These are phyloP conservation scores for Forbesichthys papilliferus DNA, from an alignment of 2,113 vertebrate species.

Conservation along the genomic window DNA sequence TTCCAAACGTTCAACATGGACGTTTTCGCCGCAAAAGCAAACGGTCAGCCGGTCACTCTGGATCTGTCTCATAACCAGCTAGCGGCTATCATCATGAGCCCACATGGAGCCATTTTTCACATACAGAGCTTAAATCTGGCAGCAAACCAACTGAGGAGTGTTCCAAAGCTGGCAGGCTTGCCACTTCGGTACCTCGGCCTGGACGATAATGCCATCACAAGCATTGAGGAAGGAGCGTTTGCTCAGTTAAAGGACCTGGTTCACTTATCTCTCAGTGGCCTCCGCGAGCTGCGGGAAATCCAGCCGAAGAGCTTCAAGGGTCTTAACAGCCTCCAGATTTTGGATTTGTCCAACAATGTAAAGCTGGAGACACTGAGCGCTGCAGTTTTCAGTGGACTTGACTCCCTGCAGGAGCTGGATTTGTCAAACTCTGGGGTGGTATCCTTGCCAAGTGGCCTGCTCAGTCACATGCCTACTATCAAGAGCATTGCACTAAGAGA, in stretches of 20 bases:
- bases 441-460: conserved; percentile 78
- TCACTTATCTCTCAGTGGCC: conserved; percentile 84
- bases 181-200: conserved; percentile 88
- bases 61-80: conserved; percentile 90
- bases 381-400: conserved; percentile 81
- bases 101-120: conserved; percentile 56
- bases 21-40: conserved; percentile 80
- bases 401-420: conserved; percentile 88
- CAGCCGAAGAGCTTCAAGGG: conserved; percentile 78
- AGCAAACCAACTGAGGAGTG: conserved; percentile 76
- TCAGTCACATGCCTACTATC: conserved; percentile 84
- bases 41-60: conserved; percentile 81
- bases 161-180: conserved; percentile 81
- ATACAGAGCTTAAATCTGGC: conserved; percentile 89
- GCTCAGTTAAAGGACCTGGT: conserved; percentile 80
- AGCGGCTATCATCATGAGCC: conserved; percentile 54
- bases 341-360: conserved; percentile 89
- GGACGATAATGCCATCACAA: conserved; percentile 83
- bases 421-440: conserved; percentile 81
- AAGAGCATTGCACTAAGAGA: conserved; percentile 83
- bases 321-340: conserved; percentile 84
- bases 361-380: conserved; percentile 75
- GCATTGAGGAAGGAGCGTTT: conserved; percentile 79
- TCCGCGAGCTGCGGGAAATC: conserved; percentile 75
- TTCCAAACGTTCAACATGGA: conserved; percentile 81